Evolutionary conservation across 2,113 vertebrate genomes (phyloP).

Genomic region (Pseudorectes ferrugineus): DNA sequence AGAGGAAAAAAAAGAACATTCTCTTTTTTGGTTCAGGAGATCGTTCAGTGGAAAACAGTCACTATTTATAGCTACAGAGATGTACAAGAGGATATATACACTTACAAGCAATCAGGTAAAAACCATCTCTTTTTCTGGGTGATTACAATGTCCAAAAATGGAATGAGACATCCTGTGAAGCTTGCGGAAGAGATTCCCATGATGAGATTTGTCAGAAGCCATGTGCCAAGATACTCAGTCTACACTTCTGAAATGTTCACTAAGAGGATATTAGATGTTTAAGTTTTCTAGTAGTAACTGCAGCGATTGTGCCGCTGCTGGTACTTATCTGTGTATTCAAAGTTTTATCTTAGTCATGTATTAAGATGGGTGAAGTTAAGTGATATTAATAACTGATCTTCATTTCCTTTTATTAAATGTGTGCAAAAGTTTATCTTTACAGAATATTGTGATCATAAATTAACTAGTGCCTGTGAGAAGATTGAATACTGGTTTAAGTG

Average conservation of each 20-base stretch:
- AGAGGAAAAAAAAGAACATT: fast-evolving
- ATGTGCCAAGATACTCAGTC: neutral
- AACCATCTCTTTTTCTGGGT: neutral
- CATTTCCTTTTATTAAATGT: neutral
- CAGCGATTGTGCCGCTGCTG: neutral
- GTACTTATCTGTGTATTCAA: neutral
- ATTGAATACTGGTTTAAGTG: neutral
- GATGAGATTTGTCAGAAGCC: neutral
- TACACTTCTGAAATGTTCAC: neutral
- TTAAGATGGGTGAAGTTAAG: neutral
- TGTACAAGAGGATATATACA: neutral
- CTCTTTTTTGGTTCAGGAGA: neutral
- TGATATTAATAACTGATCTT: neutral
- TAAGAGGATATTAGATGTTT: neutral
- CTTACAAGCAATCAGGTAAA: neutral
- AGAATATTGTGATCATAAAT: neutral
- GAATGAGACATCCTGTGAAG: neutral
- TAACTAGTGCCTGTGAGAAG: neutral
- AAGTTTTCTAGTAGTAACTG: neutral
- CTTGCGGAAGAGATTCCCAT: neutral
- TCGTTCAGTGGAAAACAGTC: neutral
- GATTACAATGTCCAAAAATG: neutral
- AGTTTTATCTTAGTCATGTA: neutral
- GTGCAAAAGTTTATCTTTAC: neutral
- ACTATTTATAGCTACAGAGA: neutral